Evolutionary conservation across 2,888 invertebrate species (phyloP), one percentile per base, ranked within the genome.

Genomic region (Loripinus fragilis): DNA sequence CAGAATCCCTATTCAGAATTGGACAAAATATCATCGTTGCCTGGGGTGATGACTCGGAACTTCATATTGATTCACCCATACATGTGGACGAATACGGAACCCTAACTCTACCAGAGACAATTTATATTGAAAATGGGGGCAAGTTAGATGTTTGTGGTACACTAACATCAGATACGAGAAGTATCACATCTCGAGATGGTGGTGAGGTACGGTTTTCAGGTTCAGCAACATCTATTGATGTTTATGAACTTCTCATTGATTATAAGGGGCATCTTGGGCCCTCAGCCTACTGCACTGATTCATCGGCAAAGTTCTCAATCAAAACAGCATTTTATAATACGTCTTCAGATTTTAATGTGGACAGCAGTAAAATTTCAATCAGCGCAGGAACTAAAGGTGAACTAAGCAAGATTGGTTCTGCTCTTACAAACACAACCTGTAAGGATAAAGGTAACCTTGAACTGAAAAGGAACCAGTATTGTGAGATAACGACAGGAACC

Each of bases 101-200:
- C 25, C 42, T 89, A 20, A 86, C 86, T 28, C 71, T 88, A 1
- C 89, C 89, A 1, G 79, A 82, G 28, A 71, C 38, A 50, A 83
- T 85, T 5, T 80, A 81, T 3, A 67, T 89, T 17, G 80, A 81
- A n/a, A 82, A 83, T 64, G 77, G 78, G 25, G 74, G 76, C 23
- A 69, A 69, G 5, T 71, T 89, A 1, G 85, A 87, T 41, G 67
- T 89, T 1, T 89, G 89, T 81, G 89, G 89, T 41, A 70, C 71
- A 0, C 60, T 89, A 60, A 74, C 85, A 12, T 41, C 77, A 12
- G 81, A 75, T 30, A 86, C 86, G 0, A 66, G 79, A 45, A 68
- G 77, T 33, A 28, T 89, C 17, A 78, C 74, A 25, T 72, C 87
- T 3, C 67, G 80, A 75, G 82, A 81, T 17, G 60, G 71, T 28